Evolutionary conservation across 2,113 vertebrate genomes (phyloP), one percentile per base, ranked within the genome.

Genomic region (Tamias sibiricus): DNA sequence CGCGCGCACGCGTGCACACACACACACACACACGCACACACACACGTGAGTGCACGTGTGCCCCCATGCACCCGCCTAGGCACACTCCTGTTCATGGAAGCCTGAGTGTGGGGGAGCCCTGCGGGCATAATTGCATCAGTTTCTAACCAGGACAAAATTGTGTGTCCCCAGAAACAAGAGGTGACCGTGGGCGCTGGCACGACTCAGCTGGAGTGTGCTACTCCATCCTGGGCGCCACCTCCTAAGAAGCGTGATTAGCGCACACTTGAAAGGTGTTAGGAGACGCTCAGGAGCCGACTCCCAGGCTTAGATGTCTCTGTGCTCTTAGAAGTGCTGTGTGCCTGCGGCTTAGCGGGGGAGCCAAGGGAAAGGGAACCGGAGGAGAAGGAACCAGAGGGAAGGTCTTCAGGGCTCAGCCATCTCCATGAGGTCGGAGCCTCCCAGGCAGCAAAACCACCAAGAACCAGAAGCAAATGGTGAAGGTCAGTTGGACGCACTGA

Each of bases 231-330:
- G 97, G 98, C 95, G 97, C 79, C 97, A 97, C 94, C 96, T 98
- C 97, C 97, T 95, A 97, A 98, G 96, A 98, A 98, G 96, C 87
- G 52, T 95, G 96, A 98, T 83, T 97, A 98, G 98, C 98, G 96
- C 80, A 96, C 86, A 92, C 95, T 97, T 97, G 97, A 98, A 98
- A 91, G 52, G 87, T 93, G 96, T 98, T 98, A 98, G 87, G 92
- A 87, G 97, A 97, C 95, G 83, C 20, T 95, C 8, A 47, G 72
- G 82, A 82, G 84, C 59, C 95, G 96, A 96, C 97, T 93, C 95
- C 91, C 74, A 30, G 91, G 96, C 93, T 95, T 90, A 93, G 96
- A 98, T 95, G 93, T 95, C 86, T 81, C 85, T 88, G 85, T 26
- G 14, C 66, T 92, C 93, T 97, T 98, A 93, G 94, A 96, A 96